Evolutionary conservation across 2,113 vertebrate species (phyloP).

Genomic region (Myanophis thanlyinensis): DNA sequence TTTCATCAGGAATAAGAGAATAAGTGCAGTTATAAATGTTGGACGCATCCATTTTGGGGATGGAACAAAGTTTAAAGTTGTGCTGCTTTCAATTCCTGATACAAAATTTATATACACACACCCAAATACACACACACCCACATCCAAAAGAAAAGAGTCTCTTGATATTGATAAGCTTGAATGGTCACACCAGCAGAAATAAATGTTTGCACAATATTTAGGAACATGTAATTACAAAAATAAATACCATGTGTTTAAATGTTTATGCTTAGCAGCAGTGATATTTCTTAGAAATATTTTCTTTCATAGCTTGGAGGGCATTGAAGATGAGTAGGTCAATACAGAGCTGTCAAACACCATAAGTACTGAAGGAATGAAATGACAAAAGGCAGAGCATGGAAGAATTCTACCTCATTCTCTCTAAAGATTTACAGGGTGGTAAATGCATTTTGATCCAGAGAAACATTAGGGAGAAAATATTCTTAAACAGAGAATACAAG

Average conservation of each 20-base stretch:
- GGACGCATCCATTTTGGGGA: neutral
- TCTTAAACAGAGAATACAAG: neutral
- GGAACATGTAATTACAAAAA: neutral
- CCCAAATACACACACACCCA: neutral
- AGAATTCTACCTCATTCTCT: neutral
- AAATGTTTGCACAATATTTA: neutral
- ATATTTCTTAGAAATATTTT: neutral
- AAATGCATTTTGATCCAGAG: neutral
- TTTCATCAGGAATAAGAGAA: neutral
- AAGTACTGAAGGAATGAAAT: neutral
- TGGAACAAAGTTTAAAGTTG: neutral
- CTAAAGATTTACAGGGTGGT: neutral
- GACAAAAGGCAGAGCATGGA: neutral
- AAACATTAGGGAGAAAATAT: neutral
- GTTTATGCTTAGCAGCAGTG: neutral
- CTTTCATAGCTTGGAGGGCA: neutral
- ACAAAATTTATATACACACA: neutral
- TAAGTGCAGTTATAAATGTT: neutral
- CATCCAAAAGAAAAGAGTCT: neutral
- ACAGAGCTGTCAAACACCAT: neutral
- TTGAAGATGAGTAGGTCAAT: neutral
- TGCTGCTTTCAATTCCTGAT: neutral
- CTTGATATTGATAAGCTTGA: rapidly evolving
- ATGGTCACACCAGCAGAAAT: neutral
- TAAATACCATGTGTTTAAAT: neutral